Conservation (phyloP, 2,113 vertebrate genomes). For the Vanacampus margaritifer region DNA sequence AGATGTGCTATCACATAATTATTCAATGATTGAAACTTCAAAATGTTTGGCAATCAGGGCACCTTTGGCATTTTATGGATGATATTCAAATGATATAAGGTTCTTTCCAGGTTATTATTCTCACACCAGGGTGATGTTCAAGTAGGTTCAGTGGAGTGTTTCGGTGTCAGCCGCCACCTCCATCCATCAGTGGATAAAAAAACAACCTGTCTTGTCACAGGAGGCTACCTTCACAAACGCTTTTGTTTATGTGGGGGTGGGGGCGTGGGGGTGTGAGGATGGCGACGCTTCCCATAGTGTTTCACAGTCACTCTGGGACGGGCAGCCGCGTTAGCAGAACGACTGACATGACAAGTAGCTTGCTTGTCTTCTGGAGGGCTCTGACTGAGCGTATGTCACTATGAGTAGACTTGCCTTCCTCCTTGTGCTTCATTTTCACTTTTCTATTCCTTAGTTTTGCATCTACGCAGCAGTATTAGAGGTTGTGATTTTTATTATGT, state of each 20-base stretch:
- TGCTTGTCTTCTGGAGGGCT: slow-evolving; percentile 4
- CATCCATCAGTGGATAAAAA: slow-evolving; percentile 3
- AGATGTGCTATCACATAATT: too few species aligned
- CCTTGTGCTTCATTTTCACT: background rate
- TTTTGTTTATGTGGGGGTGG: background rate
- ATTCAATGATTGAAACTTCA: too few species aligned
- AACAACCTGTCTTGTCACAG: slow-evolving; percentile 7
- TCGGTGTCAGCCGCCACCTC: background rate
- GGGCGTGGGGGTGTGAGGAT: background rate
- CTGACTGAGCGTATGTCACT: background rate
- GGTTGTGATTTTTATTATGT: background rate
- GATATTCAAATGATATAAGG: background rate
- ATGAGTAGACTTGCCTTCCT: background rate
- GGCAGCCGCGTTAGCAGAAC: slow-evolving; percentile 1
- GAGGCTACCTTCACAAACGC: background rate
- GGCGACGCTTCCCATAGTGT: background rate
- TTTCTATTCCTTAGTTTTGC: background rate
- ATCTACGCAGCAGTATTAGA: background rate
- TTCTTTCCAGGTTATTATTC: background rate
- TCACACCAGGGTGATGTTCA: background rate
- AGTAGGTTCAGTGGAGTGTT: slow-evolving; percentile 6
- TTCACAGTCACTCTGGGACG: slow-evolving; percentile 4
- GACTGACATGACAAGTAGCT: slow-evolving; percentile 2
- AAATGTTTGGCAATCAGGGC: background rate
- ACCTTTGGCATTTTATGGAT: background rate